These are phyloP conservation scores for Labia minor DNA, from an alignment of 2,888 invertebrate species.

Conservation along the genomic window DNA sequence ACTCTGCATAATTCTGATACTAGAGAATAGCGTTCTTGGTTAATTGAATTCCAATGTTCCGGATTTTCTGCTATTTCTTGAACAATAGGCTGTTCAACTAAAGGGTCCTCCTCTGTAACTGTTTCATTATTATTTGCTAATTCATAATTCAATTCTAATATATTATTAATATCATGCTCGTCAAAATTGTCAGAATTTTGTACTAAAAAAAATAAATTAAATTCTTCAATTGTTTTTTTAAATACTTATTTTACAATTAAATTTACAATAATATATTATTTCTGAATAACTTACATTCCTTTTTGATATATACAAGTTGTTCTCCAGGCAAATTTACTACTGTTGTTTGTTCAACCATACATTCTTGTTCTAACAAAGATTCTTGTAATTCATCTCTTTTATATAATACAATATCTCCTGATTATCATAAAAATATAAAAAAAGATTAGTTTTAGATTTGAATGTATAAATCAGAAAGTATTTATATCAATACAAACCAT, in stretches of 20 bases:
- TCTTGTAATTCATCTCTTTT: not conserved
- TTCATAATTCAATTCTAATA: not conserved
- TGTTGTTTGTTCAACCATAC: too few relatives aligned
- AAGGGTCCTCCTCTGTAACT: not conserved
- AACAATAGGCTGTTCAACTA: not conserved
- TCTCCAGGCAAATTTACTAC: too few relatives aligned
- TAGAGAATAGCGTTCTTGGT: not conserved
- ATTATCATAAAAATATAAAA: too few relatives aligned
- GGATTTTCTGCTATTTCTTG: not conserved
- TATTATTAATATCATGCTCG: not conserved
- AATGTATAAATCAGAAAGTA: too few relatives aligned
- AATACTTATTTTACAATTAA: too few relatives aligned
- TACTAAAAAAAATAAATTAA: not conserved
- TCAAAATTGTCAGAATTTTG: not conserved
- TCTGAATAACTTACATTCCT: too few relatives aligned
- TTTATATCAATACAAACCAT: too few relatives aligned
- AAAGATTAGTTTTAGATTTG: too few relatives aligned
- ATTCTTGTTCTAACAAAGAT: not conserved
- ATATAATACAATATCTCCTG: not conserved
- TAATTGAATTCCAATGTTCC: not conserved
- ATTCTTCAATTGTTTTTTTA: too few relatives aligned
- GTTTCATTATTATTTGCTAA: not conserved
- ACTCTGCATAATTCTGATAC: constrained; percentile 19
- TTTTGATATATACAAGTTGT: too few relatives aligned
- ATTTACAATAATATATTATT: too few relatives aligned